Conservation (phyloP, 2,797 vertebrate genomes). For the Sebastes iracundus region DNA sequence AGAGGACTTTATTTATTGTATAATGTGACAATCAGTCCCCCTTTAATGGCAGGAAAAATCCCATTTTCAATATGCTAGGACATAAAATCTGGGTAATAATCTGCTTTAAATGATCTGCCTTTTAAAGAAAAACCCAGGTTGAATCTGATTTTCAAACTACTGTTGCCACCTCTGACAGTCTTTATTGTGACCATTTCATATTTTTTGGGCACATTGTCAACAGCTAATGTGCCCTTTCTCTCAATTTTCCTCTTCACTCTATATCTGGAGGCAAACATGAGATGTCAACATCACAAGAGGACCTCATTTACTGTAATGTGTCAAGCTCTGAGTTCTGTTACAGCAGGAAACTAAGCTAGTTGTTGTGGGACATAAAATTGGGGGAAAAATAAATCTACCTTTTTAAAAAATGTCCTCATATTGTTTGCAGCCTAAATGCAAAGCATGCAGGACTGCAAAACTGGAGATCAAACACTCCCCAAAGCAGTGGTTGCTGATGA, state of each 20-base stretch:
- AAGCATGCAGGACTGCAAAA: background rate
- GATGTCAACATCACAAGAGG: background rate
- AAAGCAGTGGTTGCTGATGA: slow-evolving; percentile 55
- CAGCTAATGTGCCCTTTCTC: background rate
- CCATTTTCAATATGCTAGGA: background rate
- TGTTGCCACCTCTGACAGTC: background rate
- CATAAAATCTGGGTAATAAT: background rate
- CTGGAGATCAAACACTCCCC: slow-evolving; percentile 56
- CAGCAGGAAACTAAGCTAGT: background rate
- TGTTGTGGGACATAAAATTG: background rate
- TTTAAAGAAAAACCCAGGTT: background rate
- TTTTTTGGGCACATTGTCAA: background rate
- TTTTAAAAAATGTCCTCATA: background rate
- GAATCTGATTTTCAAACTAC: background rate
- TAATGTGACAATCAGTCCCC: background rate
- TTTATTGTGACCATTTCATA: background rate
- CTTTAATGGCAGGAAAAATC: background rate
- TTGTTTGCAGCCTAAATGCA: slow-evolving; percentile 18
- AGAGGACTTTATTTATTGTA: background rate
- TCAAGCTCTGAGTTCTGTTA: background rate
- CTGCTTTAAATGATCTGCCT: background rate
- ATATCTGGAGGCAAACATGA: background rate
- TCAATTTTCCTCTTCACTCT: background rate
- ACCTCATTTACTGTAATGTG: background rate
- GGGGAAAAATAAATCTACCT: background rate